Evolutionary conservation across 1,140 invertebrate species (phyloP).

Genomic region (Ooceraea biroi): DNA sequence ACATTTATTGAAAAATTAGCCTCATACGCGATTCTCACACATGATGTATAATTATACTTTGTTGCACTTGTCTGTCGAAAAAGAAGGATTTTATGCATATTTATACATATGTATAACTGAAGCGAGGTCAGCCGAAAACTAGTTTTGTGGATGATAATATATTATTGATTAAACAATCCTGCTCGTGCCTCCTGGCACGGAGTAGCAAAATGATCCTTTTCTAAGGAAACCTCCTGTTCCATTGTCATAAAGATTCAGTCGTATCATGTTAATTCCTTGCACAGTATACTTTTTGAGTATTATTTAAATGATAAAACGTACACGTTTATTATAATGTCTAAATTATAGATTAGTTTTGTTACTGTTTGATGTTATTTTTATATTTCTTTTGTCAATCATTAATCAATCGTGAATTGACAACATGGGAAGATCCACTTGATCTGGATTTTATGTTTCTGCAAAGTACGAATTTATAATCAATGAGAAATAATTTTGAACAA

Average conservation of each 20-base stretch:
- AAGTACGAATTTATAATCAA: neutral
- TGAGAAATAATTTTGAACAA: neutral
- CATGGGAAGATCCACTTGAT: neutral
- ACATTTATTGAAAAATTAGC: neutral
- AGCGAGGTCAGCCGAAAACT: neutral
- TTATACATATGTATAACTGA: neutral
- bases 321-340: too few relatives aligned
- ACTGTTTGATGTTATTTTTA: too few relatives aligned
- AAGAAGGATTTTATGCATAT: neutral
- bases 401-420: too few relatives aligned
- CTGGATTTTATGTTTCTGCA: neutral
- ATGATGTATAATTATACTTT: neutral
- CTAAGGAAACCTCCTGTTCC: conserved; percentile 2
- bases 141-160: neutral
- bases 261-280: neutral
- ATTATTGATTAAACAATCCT: conserved; percentile 28
- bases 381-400: too few relatives aligned
- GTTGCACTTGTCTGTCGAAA: neutral
- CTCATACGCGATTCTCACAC: neutral
- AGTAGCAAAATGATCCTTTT: neutral
- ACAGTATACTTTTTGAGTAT: neutral
- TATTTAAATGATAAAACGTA: neutral
- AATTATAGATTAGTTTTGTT: too few relatives aligned
- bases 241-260: conserved; percentile 19
- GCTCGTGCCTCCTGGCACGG: conserved; percentile 4